Base-by-base conservation (phyloP, 2,113 vertebrate genomes). In the Oostethus manadensis region DNA sequence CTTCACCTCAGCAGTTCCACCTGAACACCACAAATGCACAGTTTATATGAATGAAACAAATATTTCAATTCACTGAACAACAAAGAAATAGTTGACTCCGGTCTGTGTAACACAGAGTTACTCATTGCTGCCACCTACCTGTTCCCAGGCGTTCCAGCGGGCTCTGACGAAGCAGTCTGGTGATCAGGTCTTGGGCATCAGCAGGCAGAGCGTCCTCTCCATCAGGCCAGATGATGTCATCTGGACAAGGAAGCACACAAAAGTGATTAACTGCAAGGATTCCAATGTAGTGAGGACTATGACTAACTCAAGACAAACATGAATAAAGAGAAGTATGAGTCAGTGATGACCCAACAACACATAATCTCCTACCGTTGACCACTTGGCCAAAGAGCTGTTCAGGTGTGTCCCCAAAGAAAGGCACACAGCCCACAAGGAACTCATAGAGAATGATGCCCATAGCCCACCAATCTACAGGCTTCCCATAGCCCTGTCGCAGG, bases 381-480 rank as follows among this genome's bases (percentile, higher is more conserved):
- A 98, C 95, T 75, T 98, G 96, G 46, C 96, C 94, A 0, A 98
- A 98, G 8, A 98, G 93, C 72, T 98, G 92, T 77, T 97, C 96
- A 0, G 95, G 94, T 1, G 96, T 98, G 74, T 98, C 95, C 20
- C 96, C 96, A 0, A 98, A 98, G 87, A 98, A 98, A 0, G 96
- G 96, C 46, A 95, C 96, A 0, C 96, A 98, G 74, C 95, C 95
- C 71, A 98, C 93, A 22, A 98, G 84, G 74, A 98, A 98, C 82
- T 98, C 94, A 0, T 97, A 98, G 10, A 98, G 91, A 43, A 96
- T 85, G 55, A 98, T 79, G 10, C 95, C 95, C 95, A 98, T 97
- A 62, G 95, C 93, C 95, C 95, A 98, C 95, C 95, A 98, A 85
- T 98, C 95, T 2, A 98, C 95, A 0, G 95, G 95, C 80, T 97